Evolutionary conservation across 2,888 invertebrate genomes (phyloP), one percentile per base, ranked within the genome.

Genomic region (Adelognathus sp.): DNA sequence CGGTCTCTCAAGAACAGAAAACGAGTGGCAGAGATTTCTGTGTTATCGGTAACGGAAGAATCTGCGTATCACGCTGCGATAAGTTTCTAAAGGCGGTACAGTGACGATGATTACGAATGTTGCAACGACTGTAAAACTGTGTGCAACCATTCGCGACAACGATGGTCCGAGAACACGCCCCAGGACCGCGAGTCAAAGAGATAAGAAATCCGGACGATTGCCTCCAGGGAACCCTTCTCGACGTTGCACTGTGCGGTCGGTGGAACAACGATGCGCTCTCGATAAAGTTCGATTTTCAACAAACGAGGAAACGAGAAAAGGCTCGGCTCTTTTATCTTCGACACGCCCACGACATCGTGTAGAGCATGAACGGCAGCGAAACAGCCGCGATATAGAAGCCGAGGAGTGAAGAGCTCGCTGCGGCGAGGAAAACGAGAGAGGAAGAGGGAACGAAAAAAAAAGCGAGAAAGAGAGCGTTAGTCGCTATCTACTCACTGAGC

Each of bases 301-400:
- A 76, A 81, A 80, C 78, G 66, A 77, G 76, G 63, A 75, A 82
- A 82, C 74, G 84, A 86, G 84, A 83, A 83, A n/a, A 87, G 81
- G 41, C 72, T 75, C 66, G 61, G 60, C 73, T 74, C 81, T 81
- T 83, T 84, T 88, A 87, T 88, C 85, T 82, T 76, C 81, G 86
- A 88, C 89, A 89, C 88, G 86, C 88, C 88, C 87, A 81, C 84
- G 83, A 88, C 88, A 88, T 85, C 80, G 84, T 87, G 87, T 87
- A 82, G 85, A 86, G 75, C 76, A 72, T 76, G 67, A 79, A 76
- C 67, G 44, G 71, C 79, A 41, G 60, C 88, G 14, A 50, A 50
- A 87, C 89, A 89, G 60, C 76, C 67, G 24, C 31, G 39, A 50
- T 71, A 63, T 39, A 63, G 75, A 56, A 24, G 60, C 54, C 33